Evolutionary conservation across 2,113 vertebrate species (phyloP).

Genomic region (Castor canadensis): DNA sequence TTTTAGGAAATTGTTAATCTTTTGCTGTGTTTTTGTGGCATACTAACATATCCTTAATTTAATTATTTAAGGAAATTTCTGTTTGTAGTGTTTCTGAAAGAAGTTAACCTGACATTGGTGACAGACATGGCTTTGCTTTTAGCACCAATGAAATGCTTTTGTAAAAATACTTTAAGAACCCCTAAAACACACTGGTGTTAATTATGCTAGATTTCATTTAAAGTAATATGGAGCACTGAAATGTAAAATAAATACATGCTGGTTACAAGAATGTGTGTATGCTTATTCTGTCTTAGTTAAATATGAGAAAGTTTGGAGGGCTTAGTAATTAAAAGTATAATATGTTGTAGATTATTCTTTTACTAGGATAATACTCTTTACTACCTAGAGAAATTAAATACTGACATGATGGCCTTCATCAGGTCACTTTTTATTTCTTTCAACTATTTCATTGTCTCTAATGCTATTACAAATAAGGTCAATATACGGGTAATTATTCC

Average conservation of each 20-base stretch:
- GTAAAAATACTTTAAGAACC: neutral
- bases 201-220: neutral
- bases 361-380: neutral
- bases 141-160: neutral
- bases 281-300: neutral
- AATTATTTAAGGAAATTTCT: neutral
- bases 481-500: neutral
- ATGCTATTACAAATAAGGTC: neutral
- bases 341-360: neutral
- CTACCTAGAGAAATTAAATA: constrained; percentile 36
- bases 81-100: neutral
- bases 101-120: neutral
- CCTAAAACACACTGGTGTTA: neutral
- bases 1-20: neutral
- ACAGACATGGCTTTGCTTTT: neutral
- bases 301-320: neutral
- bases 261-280: neutral
- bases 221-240: neutral
- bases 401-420: neutral
- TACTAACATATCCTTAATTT: neutral
- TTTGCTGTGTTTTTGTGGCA: neutral
- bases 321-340: neutral
- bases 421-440: neutral
- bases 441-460: neutral
- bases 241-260: neutral